Percentiles rank a stretch among this genome's conserved stretches.
Conservation (phyloP, 2,797 vertebrate genomes). For the Lepidocolaptes lacrymiger region DNA sequence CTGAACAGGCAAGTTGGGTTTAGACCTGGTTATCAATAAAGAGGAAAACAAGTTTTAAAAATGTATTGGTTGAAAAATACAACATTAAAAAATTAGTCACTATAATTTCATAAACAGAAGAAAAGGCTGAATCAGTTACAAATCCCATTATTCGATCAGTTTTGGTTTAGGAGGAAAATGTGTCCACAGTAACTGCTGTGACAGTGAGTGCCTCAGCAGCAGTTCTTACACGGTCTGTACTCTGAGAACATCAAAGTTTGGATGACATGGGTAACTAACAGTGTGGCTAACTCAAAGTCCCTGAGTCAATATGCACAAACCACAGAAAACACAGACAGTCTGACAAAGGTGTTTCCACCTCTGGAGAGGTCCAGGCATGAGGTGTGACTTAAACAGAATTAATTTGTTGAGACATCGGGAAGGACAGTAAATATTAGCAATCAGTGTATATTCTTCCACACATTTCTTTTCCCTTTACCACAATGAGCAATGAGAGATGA, state of each 20-base stretch:
- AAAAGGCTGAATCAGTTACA: neutral
- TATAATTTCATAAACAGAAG: neutral
- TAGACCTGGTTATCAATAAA: neutral
- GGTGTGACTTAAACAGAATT: neutral
- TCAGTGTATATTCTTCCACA: neutral
- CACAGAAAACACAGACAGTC: neutral
- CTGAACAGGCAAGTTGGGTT: neutral
- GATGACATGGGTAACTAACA: neutral
- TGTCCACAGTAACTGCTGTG: neutral
- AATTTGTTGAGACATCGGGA: neutral
- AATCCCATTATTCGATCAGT: neutral
- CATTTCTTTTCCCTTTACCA: neutral
- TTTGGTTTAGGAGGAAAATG: neutral
- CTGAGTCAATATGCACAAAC: neutral
- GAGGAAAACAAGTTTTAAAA: fast-evolving
- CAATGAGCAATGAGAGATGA: neutral
- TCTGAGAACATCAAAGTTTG: neutral
- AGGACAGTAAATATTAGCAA: neutral
- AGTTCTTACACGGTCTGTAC: neutral
- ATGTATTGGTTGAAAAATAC: neutral
- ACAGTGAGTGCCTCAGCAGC: neutral
- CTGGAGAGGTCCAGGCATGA: neutral
- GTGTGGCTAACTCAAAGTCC: neutral
- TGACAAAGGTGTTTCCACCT: neutral
- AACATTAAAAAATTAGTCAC: neutral